A percentile compares a stretch with the other conserved stretches of the same genome.
These are phyloP conservation scores for Eupeodes luniger DNA, from an alignment of 2,888 invertebrate genomes.

Conservation along the genomic window DNA sequence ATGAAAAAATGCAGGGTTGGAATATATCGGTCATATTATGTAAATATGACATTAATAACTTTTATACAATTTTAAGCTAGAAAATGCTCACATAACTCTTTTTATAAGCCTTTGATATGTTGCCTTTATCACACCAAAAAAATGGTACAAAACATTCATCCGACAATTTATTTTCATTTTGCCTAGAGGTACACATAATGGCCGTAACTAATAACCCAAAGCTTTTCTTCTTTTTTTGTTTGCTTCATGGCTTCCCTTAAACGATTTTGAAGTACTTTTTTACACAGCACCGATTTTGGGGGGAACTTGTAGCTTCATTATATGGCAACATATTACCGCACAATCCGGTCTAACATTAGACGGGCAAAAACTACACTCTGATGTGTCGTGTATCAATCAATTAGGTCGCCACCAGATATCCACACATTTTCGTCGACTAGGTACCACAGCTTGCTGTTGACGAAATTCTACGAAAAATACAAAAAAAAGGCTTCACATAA, in stretches of 20 bases:
- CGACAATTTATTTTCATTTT: constrained; percentile 39
- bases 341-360: constrained; percentile 39
- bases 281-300: constrained; percentile 27
- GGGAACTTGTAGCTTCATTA: constrained; percentile 36
- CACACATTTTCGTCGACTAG: constrained; percentile 46
- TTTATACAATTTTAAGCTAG: too few species aligned
- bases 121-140: too few species aligned
- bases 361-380: constrained; percentile 39
- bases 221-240: not conserved
- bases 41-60: too few species aligned
- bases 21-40: too few species aligned
- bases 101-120: too few species aligned
- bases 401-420: constrained; percentile 62
- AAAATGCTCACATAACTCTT: too few species aligned
- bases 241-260: not conserved
- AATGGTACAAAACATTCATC: not conserved
- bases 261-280: constrained; percentile 51
- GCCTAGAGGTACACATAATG: not conserved
- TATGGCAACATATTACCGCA: constrained; percentile 52
- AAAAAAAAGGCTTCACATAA: not conserved
- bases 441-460: constrained; percentile 25
- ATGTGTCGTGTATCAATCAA: constrained; percentile 71
- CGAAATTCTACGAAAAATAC: not conserved
- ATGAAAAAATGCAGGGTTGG: too few species aligned
- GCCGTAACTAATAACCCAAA: constrained; percentile 38